Base-by-base conservation (phyloP, 2,888 invertebrate species). In the Cerceris ruficornis region DNA sequence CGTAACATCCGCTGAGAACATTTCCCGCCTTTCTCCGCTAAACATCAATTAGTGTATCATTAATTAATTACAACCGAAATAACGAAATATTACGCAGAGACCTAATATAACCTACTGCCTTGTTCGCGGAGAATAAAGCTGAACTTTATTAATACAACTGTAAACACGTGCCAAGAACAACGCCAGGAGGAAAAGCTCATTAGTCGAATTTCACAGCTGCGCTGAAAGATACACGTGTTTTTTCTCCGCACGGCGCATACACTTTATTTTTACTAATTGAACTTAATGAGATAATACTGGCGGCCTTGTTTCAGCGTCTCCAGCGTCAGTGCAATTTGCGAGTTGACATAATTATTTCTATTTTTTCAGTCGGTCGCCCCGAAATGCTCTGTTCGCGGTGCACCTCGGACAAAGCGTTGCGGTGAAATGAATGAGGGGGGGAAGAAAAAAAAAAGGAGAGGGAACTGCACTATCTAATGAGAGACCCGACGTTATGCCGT, bases 401-500 rank as follows among this genome's bases (percentile, higher is more conserved):
- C 13, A 41, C 58, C 55, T 14, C 54, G 42, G 52, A 69, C 41
- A 61, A 68, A 80, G 67, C 69, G 17, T 62, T 7, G 50, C 55
- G n/a, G 49, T n/a, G 41, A 54, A 46, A 28, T 28, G 28, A 28
- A 28, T 28, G 28, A 28, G 28, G 4, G 28, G 28, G 28, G 28
- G 28, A 28, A n/a, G 55, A 55, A 69, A 77, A 65, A 71, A 70
- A 28, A 17, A n/a, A 41, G n/a, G 50, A 42, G 46, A 46, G 50
- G 55, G 9, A 52, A 1, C 7, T 49, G 43, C 58, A 15, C 46
- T 39, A 77, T 68, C 84, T 84, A 84, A 84, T 82, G 84, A 84
- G 84, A 77, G 81, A 75, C 74, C 70, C 79, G 71, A 70, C 81
- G 75, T 82, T 76, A 76, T 78, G 80, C 82, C 62, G 68, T 77